These are phyloP conservation scores for Cnemophilus loriae DNA, from an alignment of 2,113 vertebrate genomes.

Conservation along the genomic window DNA sequence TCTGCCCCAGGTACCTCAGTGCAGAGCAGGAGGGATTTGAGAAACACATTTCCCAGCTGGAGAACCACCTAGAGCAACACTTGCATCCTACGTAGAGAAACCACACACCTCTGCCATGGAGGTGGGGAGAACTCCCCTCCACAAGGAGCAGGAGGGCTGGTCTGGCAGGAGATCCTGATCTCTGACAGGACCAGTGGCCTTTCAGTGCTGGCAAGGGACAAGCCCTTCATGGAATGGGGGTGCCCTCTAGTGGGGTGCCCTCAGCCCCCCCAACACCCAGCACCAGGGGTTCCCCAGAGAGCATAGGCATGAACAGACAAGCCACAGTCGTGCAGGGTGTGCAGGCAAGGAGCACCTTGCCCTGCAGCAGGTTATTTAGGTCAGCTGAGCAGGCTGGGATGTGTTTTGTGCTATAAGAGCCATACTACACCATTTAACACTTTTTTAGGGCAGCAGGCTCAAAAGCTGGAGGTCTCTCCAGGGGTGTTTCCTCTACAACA, in stretches of 20 bases:
- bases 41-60: not conserved
- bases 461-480: not conserved
- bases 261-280: not conserved
- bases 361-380: slow-evolving; percentile 1
- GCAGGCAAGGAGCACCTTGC: not conserved
- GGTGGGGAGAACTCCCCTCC: not conserved
- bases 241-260: slow-evolving; percentile 49
- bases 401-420: not conserved
- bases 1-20: not conserved
- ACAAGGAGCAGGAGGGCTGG: not conserved
- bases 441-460: not conserved
- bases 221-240: not conserved
- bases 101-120: not conserved
- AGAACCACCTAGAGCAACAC: not conserved
- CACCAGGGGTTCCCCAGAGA: not conserved
- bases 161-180: not conserved
- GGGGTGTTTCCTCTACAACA: not conserved
- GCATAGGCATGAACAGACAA: not conserved
- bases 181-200: not conserved
- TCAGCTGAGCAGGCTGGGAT: not conserved
- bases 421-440: not conserved
- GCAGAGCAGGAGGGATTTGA: not conserved
- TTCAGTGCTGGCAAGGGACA: not conserved
- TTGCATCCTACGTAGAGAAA: not conserved
- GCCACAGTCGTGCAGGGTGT: not conserved